Conservation (phyloP, 2,888 invertebrate species). For the Lasioglossum villosulum region DNA sequence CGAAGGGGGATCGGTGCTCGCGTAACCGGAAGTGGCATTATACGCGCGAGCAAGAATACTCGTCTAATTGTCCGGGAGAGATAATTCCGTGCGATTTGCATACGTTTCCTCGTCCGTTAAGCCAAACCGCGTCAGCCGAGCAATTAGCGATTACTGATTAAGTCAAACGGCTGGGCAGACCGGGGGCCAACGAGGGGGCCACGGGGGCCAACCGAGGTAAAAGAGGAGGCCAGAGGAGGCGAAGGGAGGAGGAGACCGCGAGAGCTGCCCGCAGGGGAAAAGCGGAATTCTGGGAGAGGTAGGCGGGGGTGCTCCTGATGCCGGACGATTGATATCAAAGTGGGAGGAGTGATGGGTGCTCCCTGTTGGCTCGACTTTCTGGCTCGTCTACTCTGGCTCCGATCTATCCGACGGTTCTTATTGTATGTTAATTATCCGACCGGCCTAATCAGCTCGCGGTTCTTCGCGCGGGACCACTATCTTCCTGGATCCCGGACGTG, state of each 20-base stretch:
- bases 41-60: constrained; percentile 79
- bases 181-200: constrained; percentile 29
- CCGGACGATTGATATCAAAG: constrained; percentile 81
- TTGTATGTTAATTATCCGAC: constrained; percentile 73
- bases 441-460: constrained; percentile 70
- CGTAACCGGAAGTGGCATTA: constrained; percentile 80
- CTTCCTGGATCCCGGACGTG: constrained; percentile 67
- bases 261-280: constrained; percentile 25
- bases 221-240: background rate
- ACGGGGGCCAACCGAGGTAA: background rate
- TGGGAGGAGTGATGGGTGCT: constrained; percentile 80
- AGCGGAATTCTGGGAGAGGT: constrained; percentile 51
- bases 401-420: constrained; percentile 72
- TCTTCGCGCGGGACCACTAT: constrained; percentile 67
- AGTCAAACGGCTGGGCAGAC: constrained; percentile 82
- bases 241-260: background rate
- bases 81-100: constrained; percentile 82
- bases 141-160: constrained; percentile 85
- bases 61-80: constrained; percentile 83
- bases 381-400: constrained; percentile 67
- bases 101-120: constrained; percentile 83
- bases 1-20: constrained; percentile 57
- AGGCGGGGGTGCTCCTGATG: constrained; percentile 74
- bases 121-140: constrained; percentile 80
- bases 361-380: constrained; percentile 69